phyloP scores from a whole-genome alignment of 2,113 vertebrate species.

The Cyrtonyx montezumae region DNA sequence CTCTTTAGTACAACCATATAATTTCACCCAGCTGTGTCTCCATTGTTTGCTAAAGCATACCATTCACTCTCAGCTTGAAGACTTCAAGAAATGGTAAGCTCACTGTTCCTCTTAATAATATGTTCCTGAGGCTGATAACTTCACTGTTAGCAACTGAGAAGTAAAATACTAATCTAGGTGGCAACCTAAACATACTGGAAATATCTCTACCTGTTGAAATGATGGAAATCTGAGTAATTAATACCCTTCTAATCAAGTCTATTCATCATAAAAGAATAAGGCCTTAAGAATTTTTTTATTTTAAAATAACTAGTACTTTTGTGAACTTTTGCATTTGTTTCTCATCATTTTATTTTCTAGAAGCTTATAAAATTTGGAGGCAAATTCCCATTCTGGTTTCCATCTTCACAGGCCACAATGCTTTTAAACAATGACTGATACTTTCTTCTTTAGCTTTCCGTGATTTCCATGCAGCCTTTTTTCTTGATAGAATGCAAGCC shows the following conservation, averaged over 20 bases:
- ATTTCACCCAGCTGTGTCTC: slow-evolving; percentile 3
- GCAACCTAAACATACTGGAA: not conserved
- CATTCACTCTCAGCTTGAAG: not conserved
- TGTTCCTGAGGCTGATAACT: not conserved
- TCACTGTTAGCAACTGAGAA: not conserved
- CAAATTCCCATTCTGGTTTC: slow-evolving; percentile 49
- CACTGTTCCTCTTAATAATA: not conserved
- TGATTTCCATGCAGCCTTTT: slow-evolving; percentile 38
- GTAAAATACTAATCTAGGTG: not conserved
- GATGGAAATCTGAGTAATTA: not conserved
- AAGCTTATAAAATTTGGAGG: slow-evolving; percentile 46
- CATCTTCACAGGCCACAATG: slow-evolving; percentile 36
- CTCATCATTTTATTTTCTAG: slow-evolving; percentile 28
- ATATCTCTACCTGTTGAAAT: not conserved
- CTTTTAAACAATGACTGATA: slow-evolving; percentile 55
- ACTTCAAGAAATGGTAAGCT: not conserved
- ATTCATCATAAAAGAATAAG: not conserved
- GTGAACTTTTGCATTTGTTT: slow-evolving; percentile 39
- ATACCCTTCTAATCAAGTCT: not conserved
- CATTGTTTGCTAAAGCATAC: slow-evolving; percentile 3
- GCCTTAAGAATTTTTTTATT: not conserved
- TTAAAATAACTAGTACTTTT: not conserved
- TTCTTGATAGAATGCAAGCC: slow-evolving; percentile 38
- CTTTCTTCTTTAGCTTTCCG: slow-evolving; percentile 53
- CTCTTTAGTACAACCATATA: not conserved